These are phyloP conservation scores for Eurystomus gularis DNA, from an alignment of 2,113 vertebrate species.

Conservation along the genomic window DNA sequence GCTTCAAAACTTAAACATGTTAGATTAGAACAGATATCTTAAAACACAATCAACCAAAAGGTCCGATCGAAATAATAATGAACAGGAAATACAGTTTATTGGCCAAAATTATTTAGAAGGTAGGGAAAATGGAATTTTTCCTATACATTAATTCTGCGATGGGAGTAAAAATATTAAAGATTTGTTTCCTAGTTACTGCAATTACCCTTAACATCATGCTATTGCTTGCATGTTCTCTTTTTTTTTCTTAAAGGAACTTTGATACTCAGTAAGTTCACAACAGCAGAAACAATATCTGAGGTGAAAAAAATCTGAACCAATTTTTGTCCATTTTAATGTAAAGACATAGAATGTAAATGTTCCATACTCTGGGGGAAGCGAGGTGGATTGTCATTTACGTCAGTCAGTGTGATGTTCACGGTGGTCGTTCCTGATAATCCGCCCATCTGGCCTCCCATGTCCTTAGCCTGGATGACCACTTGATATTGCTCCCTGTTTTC, in stretches of 20 bases:
- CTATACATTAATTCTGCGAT: background rate
- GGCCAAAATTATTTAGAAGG: background rate
- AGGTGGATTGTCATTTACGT: conserved; percentile 94
- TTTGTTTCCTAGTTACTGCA: background rate
- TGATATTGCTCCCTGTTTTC: conserved; percentile 92
- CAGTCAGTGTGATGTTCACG: conserved; percentile 89
- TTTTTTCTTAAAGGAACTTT: background rate
- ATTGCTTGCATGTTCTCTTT: background rate
- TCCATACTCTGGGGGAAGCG: conserved; percentile 91
- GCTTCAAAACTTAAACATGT: background rate
- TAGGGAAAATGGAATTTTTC: background rate
- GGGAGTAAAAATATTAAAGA: background rate
- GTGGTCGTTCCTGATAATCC: conserved; percentile 93
- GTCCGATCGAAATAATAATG: background rate
- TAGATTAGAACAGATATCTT: background rate
- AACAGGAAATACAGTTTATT: background rate
- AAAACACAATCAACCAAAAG: background rate
- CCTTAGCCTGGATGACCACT: conserved; percentile 96
- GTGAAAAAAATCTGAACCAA: background rate
- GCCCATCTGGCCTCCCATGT: conserved; percentile 97
- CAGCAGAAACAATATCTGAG: background rate
- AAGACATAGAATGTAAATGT: conserved; percentile 11
- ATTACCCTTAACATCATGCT: background rate
- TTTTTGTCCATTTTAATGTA: background rate
- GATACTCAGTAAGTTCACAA: background rate